Percentiles rank a stretch among this genome's conserved stretches.
These are phyloP conservation scores for Drosophila borealis DNA, from an alignment of 2,888 invertebrate genomes.

Conservation along the genomic window DNA sequence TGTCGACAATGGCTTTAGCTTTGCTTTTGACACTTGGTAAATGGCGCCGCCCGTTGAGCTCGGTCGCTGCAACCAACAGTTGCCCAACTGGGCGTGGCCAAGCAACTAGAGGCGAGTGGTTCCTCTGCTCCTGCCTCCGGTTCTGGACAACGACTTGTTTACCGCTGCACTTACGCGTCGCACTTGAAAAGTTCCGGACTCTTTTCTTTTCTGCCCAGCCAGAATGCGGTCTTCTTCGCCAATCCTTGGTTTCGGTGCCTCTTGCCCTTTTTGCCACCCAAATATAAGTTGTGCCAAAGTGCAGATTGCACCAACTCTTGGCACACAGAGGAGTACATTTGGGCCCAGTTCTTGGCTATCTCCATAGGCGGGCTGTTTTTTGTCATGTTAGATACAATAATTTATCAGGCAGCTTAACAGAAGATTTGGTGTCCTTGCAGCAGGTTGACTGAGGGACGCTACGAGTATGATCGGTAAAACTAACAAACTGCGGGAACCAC, in stretches of 20 bases:
- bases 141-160: constrained; percentile 62
- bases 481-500: no score
- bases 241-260: constrained; percentile 9
- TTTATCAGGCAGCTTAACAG: constrained; percentile 59
- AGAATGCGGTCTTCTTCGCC: neutral
- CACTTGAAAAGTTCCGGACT: constrained; percentile 61
- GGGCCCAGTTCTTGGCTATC: constrained; percentile 28
- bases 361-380: constrained; percentile 1
- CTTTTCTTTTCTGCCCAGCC: constrained; percentile 27
- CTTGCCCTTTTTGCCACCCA: constrained; percentile 41
- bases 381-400: constrained; percentile 54
- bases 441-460: constrained; percentile 16
- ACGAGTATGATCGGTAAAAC: neutral
- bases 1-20: constrained; percentile 84
- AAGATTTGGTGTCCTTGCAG: constrained; percentile 56
- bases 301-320: constrained; percentile 48
- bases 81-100: constrained; percentile 48
- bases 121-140: constrained; percentile 6
- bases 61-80: constrained; percentile 66
- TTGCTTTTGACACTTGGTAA: constrained; percentile 84
- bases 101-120: neutral
- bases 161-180: constrained; percentile 74
- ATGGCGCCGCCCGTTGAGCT: constrained; percentile 82
- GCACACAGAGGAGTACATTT: neutral
- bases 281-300: constrained; percentile 58